These are phyloP conservation scores for Corapipo altera DNA, from an alignment of 2,113 vertebrate species.

Conservation along the genomic window DNA sequence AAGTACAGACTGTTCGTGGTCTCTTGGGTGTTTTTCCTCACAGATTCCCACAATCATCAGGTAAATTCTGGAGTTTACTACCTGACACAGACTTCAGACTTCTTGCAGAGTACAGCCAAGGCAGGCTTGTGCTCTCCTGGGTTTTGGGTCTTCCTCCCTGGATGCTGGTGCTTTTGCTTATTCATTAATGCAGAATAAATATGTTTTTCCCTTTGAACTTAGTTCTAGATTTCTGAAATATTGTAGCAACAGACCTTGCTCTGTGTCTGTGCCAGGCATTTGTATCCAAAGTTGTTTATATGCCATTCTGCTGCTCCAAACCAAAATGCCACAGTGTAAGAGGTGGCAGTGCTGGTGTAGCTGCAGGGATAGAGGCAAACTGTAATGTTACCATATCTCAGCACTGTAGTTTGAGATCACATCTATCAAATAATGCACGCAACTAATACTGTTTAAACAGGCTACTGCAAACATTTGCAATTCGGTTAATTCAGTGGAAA, in stretches of 20 bases:
- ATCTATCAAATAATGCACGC: neutral
- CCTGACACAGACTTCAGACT: fast-evolving
- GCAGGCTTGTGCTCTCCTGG: neutral
- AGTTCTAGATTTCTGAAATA: neutral
- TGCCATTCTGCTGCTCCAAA: neutral
- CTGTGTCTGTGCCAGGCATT: neutral
- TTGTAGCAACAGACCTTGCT: neutral
- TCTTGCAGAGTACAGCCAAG: neutral
- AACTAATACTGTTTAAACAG: neutral
- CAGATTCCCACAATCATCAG: neutral
- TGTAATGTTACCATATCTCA: neutral
- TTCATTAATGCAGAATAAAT: neutral
- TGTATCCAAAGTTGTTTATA: neutral
- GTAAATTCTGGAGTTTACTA: neutral
- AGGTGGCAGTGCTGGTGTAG: neutral
- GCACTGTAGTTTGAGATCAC: neutral
- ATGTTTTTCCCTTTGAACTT: neutral
- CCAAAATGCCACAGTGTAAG: neutral
- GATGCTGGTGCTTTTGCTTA: neutral
- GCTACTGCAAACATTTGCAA: neutral
- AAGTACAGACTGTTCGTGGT: neutral
- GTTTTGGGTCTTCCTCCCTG: neutral
- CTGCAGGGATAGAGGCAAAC: neutral
- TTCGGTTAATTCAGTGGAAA: neutral
- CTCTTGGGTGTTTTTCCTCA: neutral